phyloP scores from a whole-genome alignment of 2,797 vertebrate genomes.

The Decapterus maruadsi region DNA sequence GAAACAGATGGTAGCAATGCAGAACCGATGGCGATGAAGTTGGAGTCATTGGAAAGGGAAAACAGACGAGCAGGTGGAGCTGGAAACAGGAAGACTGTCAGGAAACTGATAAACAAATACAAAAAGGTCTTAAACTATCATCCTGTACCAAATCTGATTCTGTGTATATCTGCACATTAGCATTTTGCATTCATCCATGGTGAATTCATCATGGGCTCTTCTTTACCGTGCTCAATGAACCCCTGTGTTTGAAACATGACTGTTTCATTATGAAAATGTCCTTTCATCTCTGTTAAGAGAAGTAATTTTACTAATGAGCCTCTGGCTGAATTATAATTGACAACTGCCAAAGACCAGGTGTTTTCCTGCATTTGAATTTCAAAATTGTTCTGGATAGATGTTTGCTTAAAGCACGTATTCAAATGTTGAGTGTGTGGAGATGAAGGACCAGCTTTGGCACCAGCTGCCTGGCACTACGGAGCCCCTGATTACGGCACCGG shows the following conservation, averaged over 20 bases:
- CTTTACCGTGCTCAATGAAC: slow-evolving; percentile 16
- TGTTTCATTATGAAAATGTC: slow-evolving; percentile 74
- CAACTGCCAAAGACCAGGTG: slow-evolving; percentile 75
- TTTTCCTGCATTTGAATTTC: slow-evolving; percentile 69
- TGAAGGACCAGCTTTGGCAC: slow-evolving; percentile 69
- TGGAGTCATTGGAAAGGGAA: not conserved
- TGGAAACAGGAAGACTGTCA: not conserved
- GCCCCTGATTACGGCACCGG: slow-evolving; percentile 62
- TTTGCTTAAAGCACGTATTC: slow-evolving; percentile 66
- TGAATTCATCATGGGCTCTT: slow-evolving; percentile 11
- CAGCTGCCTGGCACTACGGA: slow-evolving; percentile 64
- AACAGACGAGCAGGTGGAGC: not conserved
- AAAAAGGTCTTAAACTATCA: not conserved
- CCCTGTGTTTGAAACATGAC: slow-evolving; percentile 37
- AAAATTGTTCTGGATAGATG: slow-evolving; percentile 49
- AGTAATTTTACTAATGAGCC: slow-evolving; percentile 75
- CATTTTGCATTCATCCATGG: not conserved
- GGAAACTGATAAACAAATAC: too few species aligned
- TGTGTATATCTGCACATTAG: not conserved
- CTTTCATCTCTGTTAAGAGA: slow-evolving; percentile 61
- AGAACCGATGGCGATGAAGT: not conserved
- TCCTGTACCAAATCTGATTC: slow-evolving; percentile 13
- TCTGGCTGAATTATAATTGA: slow-evolving; percentile 69
- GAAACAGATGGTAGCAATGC: not conserved
- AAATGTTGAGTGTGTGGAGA: slow-evolving; percentile 67